Evolutionary conservation across 1,140 invertebrate species (phyloP).

Genomic region (Adelges cooleyi): DNA sequence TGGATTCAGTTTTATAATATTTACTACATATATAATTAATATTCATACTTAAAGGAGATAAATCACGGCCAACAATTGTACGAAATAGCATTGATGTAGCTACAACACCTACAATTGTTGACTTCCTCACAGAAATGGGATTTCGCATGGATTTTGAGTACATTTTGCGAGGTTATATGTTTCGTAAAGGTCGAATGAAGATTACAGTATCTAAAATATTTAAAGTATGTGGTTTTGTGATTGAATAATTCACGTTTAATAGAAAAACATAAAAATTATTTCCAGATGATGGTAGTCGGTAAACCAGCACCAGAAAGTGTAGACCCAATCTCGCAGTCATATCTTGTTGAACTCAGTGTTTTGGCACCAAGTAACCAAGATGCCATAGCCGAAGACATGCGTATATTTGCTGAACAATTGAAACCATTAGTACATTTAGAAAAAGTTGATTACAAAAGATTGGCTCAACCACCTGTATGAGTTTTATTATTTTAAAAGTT

Average conservation of each 20-base stretch:
- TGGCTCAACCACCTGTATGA: slow-evolving; percentile 36
- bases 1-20: too few species aligned
- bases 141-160: slow-evolving; percentile 87
- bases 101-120: slow-evolving; percentile 74
- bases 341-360: slow-evolving; percentile 89
- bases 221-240: slow-evolving; percentile 43
- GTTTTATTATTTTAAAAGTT: too few species aligned
- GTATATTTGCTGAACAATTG: slow-evolving; percentile 86
- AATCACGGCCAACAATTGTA: slow-evolving; percentile 76
- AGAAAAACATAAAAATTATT: background rate
- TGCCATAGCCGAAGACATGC: slow-evolving; percentile 90
- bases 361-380: slow-evolving; percentile 85
- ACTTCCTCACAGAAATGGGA: slow-evolving; percentile 86
- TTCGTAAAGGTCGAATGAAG: slow-evolving; percentile 93
- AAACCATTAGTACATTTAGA: slow-evolving; percentile 81
- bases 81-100: slow-evolving; percentile 84
- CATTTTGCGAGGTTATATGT: slow-evolving; percentile 86
- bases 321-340: slow-evolving; percentile 82
- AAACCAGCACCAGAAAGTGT: slow-evolving; percentile 52
- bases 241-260: too few species aligned
- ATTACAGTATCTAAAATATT: slow-evolving; percentile 91
- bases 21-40: too few species aligned
- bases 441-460: slow-evolving; percentile 77
- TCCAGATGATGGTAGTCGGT: slow-evolving; percentile 45
- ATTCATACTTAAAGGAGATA: slow-evolving; percentile 52